A percentile compares a stretch with the other conserved stretches of the same genome.
Conservation (phyloP, 2,888 invertebrate species). For the Sthenelais limicola region DNA sequence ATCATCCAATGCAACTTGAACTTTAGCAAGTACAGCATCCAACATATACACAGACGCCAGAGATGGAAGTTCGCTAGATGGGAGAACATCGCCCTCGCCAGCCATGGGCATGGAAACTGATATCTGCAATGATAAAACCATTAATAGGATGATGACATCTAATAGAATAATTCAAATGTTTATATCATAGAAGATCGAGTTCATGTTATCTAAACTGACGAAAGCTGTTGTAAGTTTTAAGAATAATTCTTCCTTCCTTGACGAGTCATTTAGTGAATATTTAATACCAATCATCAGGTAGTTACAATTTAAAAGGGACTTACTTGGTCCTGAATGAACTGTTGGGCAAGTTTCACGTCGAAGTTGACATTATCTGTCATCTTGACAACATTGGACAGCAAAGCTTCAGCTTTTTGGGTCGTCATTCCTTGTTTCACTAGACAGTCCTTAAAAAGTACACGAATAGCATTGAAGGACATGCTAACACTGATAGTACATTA, state of each 20-base stretch:
- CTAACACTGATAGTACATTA: no score
- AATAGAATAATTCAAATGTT: no score
- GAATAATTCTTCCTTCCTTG: not conserved
- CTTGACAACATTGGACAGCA: slow-evolving; percentile 73
- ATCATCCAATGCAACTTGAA: slow-evolving; percentile 79
- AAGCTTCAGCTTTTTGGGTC: slow-evolving; percentile 60
- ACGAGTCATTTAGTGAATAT: not conserved
- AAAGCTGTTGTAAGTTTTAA: not conserved
- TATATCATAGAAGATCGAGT: no score
- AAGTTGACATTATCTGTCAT: slow-evolving; percentile 79
- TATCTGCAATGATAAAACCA: slow-evolving; percentile 55
- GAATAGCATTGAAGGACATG: no score
- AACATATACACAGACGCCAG: slow-evolving; percentile 83
- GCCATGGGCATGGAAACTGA: slow-evolving; percentile 56
- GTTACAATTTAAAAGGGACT: not conserved
- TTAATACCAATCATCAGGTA: not conserved
- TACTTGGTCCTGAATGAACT: slow-evolving; percentile 72
- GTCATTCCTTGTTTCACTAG: slow-evolving; percentile 77
- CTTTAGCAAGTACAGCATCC: slow-evolving; percentile 83
- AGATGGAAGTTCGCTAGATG: slow-evolving; percentile 75
- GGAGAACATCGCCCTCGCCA: slow-evolving; percentile 56
- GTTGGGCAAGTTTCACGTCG: slow-evolving; percentile 77
- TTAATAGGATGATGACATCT: not conserved
- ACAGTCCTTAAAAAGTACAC: slow-evolving; percentile 79
- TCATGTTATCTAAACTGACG: no score